Conservation (phyloP, 2,888 invertebrate genomes). For the Didymodactylos carnosus region DNA sequence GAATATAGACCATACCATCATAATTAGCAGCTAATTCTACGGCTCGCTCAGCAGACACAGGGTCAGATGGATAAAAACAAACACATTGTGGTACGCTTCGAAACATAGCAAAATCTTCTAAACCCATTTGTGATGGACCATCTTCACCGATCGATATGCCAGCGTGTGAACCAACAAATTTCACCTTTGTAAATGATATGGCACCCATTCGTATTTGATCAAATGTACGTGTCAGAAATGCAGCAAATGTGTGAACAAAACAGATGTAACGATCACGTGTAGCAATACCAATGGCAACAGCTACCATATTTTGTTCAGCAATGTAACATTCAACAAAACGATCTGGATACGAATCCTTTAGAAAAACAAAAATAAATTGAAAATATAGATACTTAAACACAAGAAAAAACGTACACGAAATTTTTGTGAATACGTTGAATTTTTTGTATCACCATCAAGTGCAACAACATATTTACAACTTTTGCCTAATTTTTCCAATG, state of each 20-base stretch:
- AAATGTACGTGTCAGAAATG: slow-evolving; percentile 83
- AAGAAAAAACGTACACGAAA: slow-evolving; percentile 39
- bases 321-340: slow-evolving; percentile 93
- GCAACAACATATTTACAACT: slow-evolving; percentile 59
- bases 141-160: slow-evolving; percentile 96
- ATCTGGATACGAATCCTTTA: slow-evolving; percentile 37
- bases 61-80: slow-evolving; percentile 59
- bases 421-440: slow-evolving; percentile 87
- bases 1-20: slow-evolving; percentile 76
- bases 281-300: slow-evolving; percentile 73
- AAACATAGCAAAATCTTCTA: slow-evolving; percentile 94
- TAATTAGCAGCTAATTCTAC: slow-evolving; percentile 87
- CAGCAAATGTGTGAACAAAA: slow-evolving; percentile 89
- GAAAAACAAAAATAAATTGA: slow-evolving; percentile 1
- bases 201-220: slow-evolving; percentile 99
- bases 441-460: slow-evolving; percentile 91
- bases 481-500: slow-evolving; percentile 62
- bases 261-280: slow-evolving; percentile 76
- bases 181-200: slow-evolving; percentile 88
- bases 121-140: slow-evolving; percentile 95
- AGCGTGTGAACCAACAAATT: slow-evolving; percentile 87
- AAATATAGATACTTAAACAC: not conserved
- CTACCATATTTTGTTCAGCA: slow-evolving; percentile 91
- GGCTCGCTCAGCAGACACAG: slow-evolving; percentile 76
- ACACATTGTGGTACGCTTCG: slow-evolving; percentile 57